A percentile compares a stretch with the other conserved stretches of the same genome.
Conservation (phyloP, 1,140 invertebrate species). For the Pogonus chalceus region DNA sequence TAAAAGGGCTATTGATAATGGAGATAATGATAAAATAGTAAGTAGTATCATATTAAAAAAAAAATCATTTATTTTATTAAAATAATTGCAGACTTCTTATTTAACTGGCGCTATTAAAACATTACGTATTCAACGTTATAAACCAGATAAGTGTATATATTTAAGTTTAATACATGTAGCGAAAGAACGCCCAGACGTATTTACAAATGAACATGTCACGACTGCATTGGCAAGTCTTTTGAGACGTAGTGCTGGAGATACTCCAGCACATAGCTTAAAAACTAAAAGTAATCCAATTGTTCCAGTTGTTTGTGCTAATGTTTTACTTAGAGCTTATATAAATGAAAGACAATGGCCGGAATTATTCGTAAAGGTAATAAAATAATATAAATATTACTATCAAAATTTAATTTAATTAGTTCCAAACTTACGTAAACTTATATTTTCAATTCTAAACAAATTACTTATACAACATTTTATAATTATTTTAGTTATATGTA, state of each 20-base stretch:
- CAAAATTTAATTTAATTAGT: conserved; percentile 8
- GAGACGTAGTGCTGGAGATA: conserved; percentile 59
- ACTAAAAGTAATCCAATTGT: conserved; percentile 68
- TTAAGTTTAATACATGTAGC: conserved; percentile 71
- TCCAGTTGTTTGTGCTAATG: conserved; percentile 77
- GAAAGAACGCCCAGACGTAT: conserved; percentile 68
- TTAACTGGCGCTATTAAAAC: conserved; percentile 52
- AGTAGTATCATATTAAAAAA: conserved; percentile 25
- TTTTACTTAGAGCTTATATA: conserved; percentile 70
- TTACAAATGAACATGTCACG: conserved; percentile 66
- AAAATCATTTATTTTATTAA: conserved; percentile 13
- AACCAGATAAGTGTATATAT: conserved; percentile 70
- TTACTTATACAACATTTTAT: conserved; percentile 9
- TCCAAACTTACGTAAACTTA: conserved; percentile 8
- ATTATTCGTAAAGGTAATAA: conserved; percentile 63
- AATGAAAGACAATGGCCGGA: conserved; percentile 72
- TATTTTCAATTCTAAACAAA: conserved; percentile 1
- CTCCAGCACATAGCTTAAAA: conserved; percentile 55
- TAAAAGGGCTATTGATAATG: conserved; percentile 44
- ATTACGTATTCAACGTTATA: conserved; percentile 56
- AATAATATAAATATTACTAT: too few species aligned
- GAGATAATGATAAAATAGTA: conserved; percentile 53
- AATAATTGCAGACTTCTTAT: conserved; percentile 32
- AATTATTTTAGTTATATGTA: conserved; percentile 64
- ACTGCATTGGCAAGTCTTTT: conserved; percentile 75